phyloP scores from a whole-genome alignment of 2,797 vertebrate genomes.

The Thalassophryne amazonica region DNA sequence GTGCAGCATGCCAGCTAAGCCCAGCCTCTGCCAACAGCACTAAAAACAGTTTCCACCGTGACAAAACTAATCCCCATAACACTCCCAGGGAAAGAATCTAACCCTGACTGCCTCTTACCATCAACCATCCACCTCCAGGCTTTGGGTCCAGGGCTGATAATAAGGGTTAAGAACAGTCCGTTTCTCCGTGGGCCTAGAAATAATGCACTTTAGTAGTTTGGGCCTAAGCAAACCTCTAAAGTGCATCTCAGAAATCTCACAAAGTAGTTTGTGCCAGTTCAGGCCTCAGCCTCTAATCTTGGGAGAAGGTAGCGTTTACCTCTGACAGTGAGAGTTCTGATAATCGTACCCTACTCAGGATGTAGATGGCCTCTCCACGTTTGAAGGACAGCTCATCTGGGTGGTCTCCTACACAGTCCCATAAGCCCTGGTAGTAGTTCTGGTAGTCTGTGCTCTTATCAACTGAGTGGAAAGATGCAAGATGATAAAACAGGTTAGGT shows the following conservation, averaged over 20 bases:
- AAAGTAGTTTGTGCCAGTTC: constrained; percentile 11
- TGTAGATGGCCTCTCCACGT: constrained; percentile 93
- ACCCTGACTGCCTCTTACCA: constrained; percentile 43
- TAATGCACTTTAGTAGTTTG: constrained; percentile 59
- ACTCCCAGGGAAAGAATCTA: constrained; percentile 46
- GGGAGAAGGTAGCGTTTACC: constrained; percentile 1
- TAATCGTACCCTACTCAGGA: constrained; percentile 91
- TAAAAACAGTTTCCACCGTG: constrained; percentile 78
- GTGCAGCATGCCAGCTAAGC: constrained; percentile 63
- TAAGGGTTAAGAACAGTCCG: constrained; percentile 55
- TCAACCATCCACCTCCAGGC: constrained; percentile 53
- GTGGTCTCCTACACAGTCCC: constrained; percentile 89
- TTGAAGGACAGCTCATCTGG: constrained; percentile 93
- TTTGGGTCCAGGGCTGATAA: constrained; percentile 59
- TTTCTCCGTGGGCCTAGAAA: constrained; percentile 48
- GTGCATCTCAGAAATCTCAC: constrained; percentile 13
- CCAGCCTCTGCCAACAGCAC: constrained; percentile 62
- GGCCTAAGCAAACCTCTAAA: constrained; percentile 20
- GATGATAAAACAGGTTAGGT: constrained; percentile 1
- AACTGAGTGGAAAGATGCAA: constrained; percentile 29
- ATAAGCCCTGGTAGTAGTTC: constrained; percentile 93
- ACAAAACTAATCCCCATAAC: constrained; percentile 77
- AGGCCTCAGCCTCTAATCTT: background rate
- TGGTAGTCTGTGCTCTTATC: constrained; percentile 83
- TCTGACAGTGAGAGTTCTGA: background rate